Base-by-base conservation (phyloP, 2,888 invertebrate species). In the Ophion ventricosus region DNA sequence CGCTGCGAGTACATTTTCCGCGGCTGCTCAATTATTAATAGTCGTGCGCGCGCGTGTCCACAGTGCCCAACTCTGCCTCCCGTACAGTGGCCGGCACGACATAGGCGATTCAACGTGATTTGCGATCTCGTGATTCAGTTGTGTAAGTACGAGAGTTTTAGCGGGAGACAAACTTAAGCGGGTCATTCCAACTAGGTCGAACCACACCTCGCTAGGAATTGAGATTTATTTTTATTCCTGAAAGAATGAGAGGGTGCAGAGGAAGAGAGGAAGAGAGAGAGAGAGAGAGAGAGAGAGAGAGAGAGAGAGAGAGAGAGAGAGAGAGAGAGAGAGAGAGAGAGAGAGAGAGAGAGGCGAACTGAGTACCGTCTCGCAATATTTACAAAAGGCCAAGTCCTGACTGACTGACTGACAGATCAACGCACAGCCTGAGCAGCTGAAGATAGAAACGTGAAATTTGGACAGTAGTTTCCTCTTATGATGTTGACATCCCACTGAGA, bases 1-100 rank as follows among this genome's bases (percentile, higher is more conserved):
- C 35, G 26, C 61, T 54, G 17, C 43, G 40, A 56, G 35, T 11
- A 20, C 40, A 66, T 76, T 67, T 76, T 76, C 67, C n/a, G 66
- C 20, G 35, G 61, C 81, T 80, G 80, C 78, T 84, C 83, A 82
- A 87, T 89, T 87, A 89, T 89, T 89, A 89, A 89, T 87, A 88
- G 85, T 86, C 85, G 59, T 63, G 82, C 80, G 66, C 83, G 82
- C 80, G 66, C 83, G 59, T 70, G 79, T 69, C 67, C 64, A 64
- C 54, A 35, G 35, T 35, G 40, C 54, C 63, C 78, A 29, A 25
- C 61, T 25, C 74, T 70, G 29, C 61, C 29, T 75, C 43, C 23
- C 69, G 23, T 23, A 25, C 40, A 40, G 4, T 40, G 64, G 63
- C 74, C 63, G 14, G 54, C 29, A 49, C 63, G 43, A 66, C 66